Evolutionary conservation across 2,888 invertebrate genomes (phyloP), one percentile per base, ranked within the genome.

Genomic region (Oeneis ivallda): DNA sequence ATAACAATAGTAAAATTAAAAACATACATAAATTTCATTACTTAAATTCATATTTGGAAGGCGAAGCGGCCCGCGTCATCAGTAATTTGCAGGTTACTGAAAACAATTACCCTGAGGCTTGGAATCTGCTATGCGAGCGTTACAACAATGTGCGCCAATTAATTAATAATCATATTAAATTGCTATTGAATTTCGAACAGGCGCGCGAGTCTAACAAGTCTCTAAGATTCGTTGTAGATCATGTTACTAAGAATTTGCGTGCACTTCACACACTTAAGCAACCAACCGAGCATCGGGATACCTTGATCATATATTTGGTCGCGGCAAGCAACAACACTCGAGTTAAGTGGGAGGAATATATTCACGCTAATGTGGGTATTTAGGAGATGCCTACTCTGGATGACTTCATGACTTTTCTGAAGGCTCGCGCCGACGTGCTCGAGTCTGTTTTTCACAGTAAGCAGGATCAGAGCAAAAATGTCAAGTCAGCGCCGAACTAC

Each of bases 241-340:
- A 71, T 11, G 62, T 74, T 1, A 66, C 62, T 5, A 74, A 72
- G 63, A 71, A 74, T 39, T 54, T 74, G 39, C 70, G 74, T 8
- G 70, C 74, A 2, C 52, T 74, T 13, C 11, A 53, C 7, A 70
- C 57, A 37, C 53, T 74, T 52, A 69, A 70, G 2, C 69, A 70
- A 43, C 66, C 68, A 6, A 73, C 72, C 13, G 71, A 71, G 8
- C 45, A 68, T 2, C 70, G 71, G 70, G 71, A 72, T 47, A 47
- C 47, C 1, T 13, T 67, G 26, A 65, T 70, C 10, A 64, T 71
- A 47, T 59, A 58, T 50, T 61, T 69, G 45, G 3, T 71, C 2
- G 4, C 47, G 2, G 7, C 65, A 19, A 69, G 69, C 37, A 67
- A 26, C 43, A 47, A 57, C 10, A 71, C 70, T 3, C 43, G 32